Evolutionary conservation across 1,140 invertebrate species (phyloP), one percentile per base, ranked within the genome.

Genomic region (Wiebesia pumilae): DNA sequence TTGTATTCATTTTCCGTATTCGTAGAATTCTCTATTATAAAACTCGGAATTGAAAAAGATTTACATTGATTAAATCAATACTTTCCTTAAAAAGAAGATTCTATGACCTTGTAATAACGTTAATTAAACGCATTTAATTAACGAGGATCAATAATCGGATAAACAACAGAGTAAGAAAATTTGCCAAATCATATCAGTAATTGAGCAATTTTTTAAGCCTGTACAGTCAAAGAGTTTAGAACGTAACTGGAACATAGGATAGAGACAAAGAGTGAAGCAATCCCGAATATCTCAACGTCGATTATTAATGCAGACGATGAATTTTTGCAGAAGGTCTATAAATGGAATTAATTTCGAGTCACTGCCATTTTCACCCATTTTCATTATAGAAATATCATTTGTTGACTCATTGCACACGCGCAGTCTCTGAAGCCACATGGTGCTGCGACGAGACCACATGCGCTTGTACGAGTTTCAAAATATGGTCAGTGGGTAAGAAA

Each of bases 281-380:
- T 51, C n/a, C 1, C 10, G n/a, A 80, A 24, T 33, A 30, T 30
- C 38, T 81, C 16, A 10, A 16, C 24, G 21, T 10, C 54, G 21
- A 82, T 71, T 51, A 51, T 71, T 21, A 10, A 35, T 67, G n/a
- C 67, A 82, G 33, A 16, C n/a, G 43, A 82, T 71, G 33, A 69
- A n/a, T 82, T 82, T 82, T 71, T 30, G 27, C 4, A 24, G 24
- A 16, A 14, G 9, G 27, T 38, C 35, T 62, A 47, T 69, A 47
- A 81, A 7, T 47, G 62, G 27, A 81, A 81, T 73, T 35, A 58
- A 33, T 75, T 83, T 62, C 24, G 51, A 51, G 30, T 58, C 82
- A 19, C 54, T 30, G n/a, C 47, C 27, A 27, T 73, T 81, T 81
- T 40, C 14, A 43, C 62, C 1, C 19, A 47, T 30, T 2, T 54